Conservation (phyloP, 2,888 invertebrate species). For the Danaus chrysippus region DNA sequence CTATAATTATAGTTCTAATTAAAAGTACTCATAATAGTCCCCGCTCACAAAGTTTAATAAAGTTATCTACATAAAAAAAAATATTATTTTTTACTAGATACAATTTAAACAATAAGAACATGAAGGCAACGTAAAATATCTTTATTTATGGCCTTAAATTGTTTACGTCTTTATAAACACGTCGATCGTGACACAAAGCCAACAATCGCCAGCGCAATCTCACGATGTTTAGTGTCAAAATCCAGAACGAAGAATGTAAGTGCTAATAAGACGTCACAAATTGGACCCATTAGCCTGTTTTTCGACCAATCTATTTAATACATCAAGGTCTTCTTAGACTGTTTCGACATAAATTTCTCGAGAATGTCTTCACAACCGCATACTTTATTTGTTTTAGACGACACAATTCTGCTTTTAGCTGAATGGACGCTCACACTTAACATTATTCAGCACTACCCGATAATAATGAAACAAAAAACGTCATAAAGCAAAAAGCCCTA, state of each 20-base stretch:
- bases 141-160: constrained; percentile 5
- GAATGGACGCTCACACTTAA: constrained; percentile 15
- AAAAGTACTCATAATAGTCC: no score
- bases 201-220: constrained; percentile 59
- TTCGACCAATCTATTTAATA: constrained; percentile 39
- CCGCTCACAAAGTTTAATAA: no score
- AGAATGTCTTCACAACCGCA: constrained; percentile 9
- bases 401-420: constrained; percentile 27
- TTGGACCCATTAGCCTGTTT: constrained; percentile 56
- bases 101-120: background rate
- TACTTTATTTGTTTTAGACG: constrained; percentile 7
- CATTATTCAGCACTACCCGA: constrained; percentile 21
- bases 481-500: constrained; percentile 55
- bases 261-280: constrained; percentile 51
- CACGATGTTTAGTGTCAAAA: constrained; percentile 59
- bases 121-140: background rate
- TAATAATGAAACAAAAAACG: constrained; percentile 40
- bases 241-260: constrained; percentile 50
- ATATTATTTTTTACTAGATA: no score
- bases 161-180: constrained; percentile 20
- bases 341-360: constrained; percentile 34
- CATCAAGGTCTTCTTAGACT: constrained; percentile 50
- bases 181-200: constrained; percentile 49
- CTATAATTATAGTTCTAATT: no score
- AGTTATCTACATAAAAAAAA: no score